Percentiles rank a stretch among this genome's conserved stretches.
Evolutionary conservation across 2,888 invertebrate species (phyloP).

Genomic region (Drosophila multiciliata): DNA sequence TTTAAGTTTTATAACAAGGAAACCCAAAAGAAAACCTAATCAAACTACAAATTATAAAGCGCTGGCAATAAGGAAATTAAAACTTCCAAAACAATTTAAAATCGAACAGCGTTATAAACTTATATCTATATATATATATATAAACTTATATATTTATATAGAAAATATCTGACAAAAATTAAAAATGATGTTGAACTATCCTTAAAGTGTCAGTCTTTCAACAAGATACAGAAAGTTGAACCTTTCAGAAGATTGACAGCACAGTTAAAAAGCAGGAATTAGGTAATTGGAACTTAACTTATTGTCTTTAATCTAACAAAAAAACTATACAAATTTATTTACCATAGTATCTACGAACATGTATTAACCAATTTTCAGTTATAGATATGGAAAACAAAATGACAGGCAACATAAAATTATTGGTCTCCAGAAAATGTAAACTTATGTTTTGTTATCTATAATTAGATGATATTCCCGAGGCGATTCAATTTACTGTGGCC

Average conservation of each 20-base stretch:
- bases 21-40: neutral
- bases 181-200: neutral
- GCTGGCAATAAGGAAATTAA: neutral
- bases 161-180: neutral
- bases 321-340: neutral
- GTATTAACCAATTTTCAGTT: no score
- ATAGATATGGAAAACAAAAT: no score
- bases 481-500: constrained; percentile 14
- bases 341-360: neutral
- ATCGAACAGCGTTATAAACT: neutral
- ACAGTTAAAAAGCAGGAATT: neutral
- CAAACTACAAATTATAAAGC: neutral
- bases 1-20: neutral
- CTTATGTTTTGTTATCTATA: neutral
- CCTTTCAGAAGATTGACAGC: neutral
- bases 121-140: no score
- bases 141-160: neutral
- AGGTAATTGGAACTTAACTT: neutral
- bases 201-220: neutral
- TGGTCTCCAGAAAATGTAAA: neutral
- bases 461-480: neutral
- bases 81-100: neutral
- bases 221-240: neutral
- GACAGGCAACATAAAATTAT: no score
- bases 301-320: no score